Base-by-base conservation (phyloP, 2,888 invertebrate genomes). In the Drosophila multiciliata region DNA sequence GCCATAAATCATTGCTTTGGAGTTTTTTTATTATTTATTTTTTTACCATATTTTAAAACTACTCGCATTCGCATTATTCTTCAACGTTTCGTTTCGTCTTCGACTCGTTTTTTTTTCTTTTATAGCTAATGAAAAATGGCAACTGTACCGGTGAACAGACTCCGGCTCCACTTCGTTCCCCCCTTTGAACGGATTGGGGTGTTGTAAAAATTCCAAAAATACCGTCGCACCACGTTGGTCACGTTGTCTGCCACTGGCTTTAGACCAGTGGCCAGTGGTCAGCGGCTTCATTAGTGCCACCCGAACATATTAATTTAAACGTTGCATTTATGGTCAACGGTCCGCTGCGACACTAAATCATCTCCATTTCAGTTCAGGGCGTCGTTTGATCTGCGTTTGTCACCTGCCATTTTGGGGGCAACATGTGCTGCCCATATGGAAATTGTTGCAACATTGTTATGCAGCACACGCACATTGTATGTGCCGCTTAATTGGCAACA, bases 191-290 rank as follows among this genome's bases (percentile, higher is more conserved):
- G 59, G 42, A 65, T 71, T 73, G 66, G 59, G 76, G 73, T 83
- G 82, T 80, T 84, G 88, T 89, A 83, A 78, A 89, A 84, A 90
- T 90, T 79, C 84, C 90, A 72, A 89, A 90, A 89, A 89, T 89
- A 87, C 80, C 84, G 76, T 55, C 64, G 62, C 55, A 70, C 65
- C 73, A 83, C 75, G 73, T 88, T 82, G 82, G 67, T 83, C 84
- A 82, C 87, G 87, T 85, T 73, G 68, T 66, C 36, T 54, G 62
- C 50, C 36, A 54, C 63, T 29, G 67, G 45, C 66, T 36, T 61
- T 57, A 42, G n/a, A 60, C 50, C 50, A 17, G 57, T 20, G 26
- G 29, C 38, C n/a, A 38, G n/a, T 17, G 20, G 54, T 6, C 66
- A n/a, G 66, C 74, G 61, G 84, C 81, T 84, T 87, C 87, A 89